A percentile compares a stretch with the other conserved stretches of the same genome.
phyloP scores from a whole-genome alignment of 1,140 invertebrate genomes.

The Halesus radiatus region DNA sequence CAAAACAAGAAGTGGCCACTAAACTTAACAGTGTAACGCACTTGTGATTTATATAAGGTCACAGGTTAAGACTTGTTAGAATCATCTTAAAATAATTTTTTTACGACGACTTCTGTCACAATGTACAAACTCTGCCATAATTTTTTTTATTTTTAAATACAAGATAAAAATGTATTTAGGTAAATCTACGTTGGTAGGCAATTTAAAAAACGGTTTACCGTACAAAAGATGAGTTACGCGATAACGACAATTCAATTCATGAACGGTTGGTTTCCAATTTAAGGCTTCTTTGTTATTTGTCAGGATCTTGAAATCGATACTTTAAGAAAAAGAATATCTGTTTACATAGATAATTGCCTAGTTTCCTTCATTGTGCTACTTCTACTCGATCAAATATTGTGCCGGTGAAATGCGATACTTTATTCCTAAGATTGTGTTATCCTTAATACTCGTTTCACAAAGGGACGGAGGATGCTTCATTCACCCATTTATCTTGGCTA shows the following conservation, averaged over 20 bases:
- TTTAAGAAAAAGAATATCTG: slow-evolving; percentile 47
- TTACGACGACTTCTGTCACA: too few relatives aligned
- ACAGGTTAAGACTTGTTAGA: too few relatives aligned
- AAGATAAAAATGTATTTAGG: too few relatives aligned
- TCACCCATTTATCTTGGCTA: slow-evolving; percentile 50
- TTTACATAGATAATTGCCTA: slow-evolving; percentile 54
- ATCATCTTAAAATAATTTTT: too few relatives aligned
- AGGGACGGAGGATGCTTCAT: slow-evolving; percentile 42
- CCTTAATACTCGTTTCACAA: slow-evolving; percentile 26
- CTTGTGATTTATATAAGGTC: too few relatives aligned
- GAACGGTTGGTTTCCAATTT: neutral
- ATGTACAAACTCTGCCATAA: too few relatives aligned
- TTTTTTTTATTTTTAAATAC: too few relatives aligned
- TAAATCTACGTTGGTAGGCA: too few relatives aligned
- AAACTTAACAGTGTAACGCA: too few relatives aligned
- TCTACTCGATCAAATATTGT: slow-evolving; percentile 44
- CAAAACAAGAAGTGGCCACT: too few relatives aligned
- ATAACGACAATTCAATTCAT: neutral
- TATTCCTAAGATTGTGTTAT: slow-evolving; percentile 49
- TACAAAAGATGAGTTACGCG: too few relatives aligned
- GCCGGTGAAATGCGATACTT: slow-evolving; percentile 52
- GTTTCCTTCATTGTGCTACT: slow-evolving; percentile 38
- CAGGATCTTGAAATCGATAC: slow-evolving; percentile 28
- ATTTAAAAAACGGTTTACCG: too few relatives aligned
- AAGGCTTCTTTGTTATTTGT: neutral